Base-by-base conservation (phyloP, 2,888 invertebrate species). In the Tiliacea citrago region DNA sequence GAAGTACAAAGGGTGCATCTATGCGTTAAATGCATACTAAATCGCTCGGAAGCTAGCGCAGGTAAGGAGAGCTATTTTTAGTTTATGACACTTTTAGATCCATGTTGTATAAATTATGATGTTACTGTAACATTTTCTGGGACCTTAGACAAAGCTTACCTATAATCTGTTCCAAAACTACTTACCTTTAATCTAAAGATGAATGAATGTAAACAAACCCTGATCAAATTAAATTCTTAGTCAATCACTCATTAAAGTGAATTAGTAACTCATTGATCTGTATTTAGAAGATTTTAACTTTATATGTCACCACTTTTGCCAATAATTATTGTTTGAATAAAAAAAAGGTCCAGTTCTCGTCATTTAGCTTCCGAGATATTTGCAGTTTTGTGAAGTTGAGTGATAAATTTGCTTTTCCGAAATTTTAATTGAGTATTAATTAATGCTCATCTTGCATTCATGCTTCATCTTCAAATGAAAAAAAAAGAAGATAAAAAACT, bases 1-100 rank as follows among this genome's bases (percentile, higher is more conserved):
- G 81, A 84, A 81, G 87, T 88, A 90, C 92, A 93, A 93, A 93
- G 93, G 93, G 91, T 92, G 92, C 93, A 93, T 82, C 82, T 87
- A 89, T 91, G 91, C 92, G 93, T 90, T 89, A 90, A 92, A 90
- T 91, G 91, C 90, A 91, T 86, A 87, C 75, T 88, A 93, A 92
- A 92, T 92, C 90, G 90, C 73, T 83, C 90, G 92, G 91, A 92
- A 93, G 89, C 85, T 65, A 72, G 68, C 74, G 81, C 83, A 86
- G 77, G 87, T 84, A 91, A 92, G 90, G 85, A 90, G 83, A 75
- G 69, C 79, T 93, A 92, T 92, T 90, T 90, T 91, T 90, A 92
- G 88, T 68, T 68, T 67, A 82, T 68, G 61, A 16, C 69, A 75
- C 65, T 73, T 83, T 83, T 80, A 86, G 69, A 71, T 83, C 47